Base-by-base conservation (phyloP, 2,888 invertebrate genomes). In the Drosophila suboccidentalis region DNA sequence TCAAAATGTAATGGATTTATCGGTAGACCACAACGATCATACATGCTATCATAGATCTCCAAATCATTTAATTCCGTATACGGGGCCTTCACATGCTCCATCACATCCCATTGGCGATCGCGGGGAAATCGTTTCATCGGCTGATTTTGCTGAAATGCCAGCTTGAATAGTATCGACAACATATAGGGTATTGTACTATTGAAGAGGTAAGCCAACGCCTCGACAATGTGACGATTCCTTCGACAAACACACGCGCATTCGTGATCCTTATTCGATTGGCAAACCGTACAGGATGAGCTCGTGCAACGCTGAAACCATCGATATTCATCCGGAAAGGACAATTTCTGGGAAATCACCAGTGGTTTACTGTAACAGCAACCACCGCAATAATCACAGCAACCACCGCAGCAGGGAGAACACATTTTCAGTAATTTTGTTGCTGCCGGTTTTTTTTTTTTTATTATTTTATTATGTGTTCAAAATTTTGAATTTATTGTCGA, bases 11-110 rank as follows among this genome's bases (percentile, higher is more conserved):
- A 19, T 0, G 88, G 89, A 69, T 86, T 41, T 4, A 82, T 89
- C 0, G 71, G 71, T 15, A 44, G 11, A 0, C 86, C 85, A 13
- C 88, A 87, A 0, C 78, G 89, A 41, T 86, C 89, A 38, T 80
- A 86, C 67, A 86, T 80, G 66, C 86, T 75, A 47, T 89, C 86
- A 17, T 86, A 89, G 57, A 86, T 87, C 50, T 70, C 71, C 26
- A 87, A 34, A 39, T 86, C 86, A 13, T 87, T 61, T 0, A 87
- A 60, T 22, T 82, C 75, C 5, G 82, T 70, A 4, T 80, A 89
- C 2, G 86, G 86, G 0, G 79, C 86, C 54, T 55, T 69, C 0
- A 86, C 70, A 4, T 74, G 22, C 15, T 50, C 41, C 88, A 86
- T 80, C 10, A 83, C 89, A 17, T 57, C 41, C 85, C 85, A 85